Conservation (phyloP, 64 coral and sea anemone species). For the Porites lutea region DNA sequence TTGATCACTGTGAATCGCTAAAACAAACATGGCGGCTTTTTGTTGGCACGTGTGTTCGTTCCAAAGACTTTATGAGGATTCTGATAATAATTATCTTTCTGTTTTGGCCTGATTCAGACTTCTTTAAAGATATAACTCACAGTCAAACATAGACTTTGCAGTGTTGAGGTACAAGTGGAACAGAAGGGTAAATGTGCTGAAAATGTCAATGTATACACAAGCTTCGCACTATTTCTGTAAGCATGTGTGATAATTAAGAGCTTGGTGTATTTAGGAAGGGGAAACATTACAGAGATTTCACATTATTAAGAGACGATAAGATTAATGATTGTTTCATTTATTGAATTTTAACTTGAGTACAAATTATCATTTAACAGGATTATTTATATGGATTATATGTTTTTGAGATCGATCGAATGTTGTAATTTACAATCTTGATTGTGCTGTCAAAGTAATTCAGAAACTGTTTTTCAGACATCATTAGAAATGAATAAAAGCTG, state of each 20-base stretch:
- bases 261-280: background rate
- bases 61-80: no score
- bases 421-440: constrained; percentile 22
- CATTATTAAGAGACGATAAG: background rate
- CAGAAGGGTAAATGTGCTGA: constrained; percentile 3
- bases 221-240: background rate
- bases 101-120: background rate
- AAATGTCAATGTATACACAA: constrained; percentile 19
- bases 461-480: constrained; percentile 3
- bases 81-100: no score
- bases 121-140: constrained; percentile 24
- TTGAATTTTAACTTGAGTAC: no score
- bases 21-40: no score
- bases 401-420: background rate
- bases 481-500: constrained; percentile 14
- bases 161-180: constrained; percentile 1
- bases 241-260: background rate
- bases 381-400: background rate
- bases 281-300: constrained; percentile 11
- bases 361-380: background rate
- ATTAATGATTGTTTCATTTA: no score
- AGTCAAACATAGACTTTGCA: constrained; percentile 7
- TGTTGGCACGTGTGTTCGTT: no score
- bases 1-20: no score
- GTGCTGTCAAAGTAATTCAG: background rate